A percentile compares a stretch with the other conserved stretches of the same genome.
Conservation (phyloP, 2,113 vertebrate genomes). For the Stigmatopora nigra region DNA sequence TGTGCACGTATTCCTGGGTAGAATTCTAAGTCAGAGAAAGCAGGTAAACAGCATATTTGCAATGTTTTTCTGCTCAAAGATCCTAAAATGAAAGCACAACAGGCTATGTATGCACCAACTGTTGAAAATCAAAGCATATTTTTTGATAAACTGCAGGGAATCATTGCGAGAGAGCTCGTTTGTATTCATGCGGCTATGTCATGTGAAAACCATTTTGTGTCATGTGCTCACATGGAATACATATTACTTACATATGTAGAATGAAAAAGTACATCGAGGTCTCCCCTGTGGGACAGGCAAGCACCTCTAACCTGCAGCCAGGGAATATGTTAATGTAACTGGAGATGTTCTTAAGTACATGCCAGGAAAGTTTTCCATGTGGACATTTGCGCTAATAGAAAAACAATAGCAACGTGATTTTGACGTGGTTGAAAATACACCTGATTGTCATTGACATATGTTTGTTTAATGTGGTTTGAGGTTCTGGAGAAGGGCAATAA, state of each 20-base stretch:
- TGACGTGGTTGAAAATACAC: slow-evolving; percentile 24
- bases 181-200: slow-evolving; percentile 50
- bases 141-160: slow-evolving; percentile 39
- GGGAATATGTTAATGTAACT: slow-evolving; percentile 65
- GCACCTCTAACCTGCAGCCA: slow-evolving; percentile 54
- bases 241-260: slow-evolving; percentile 70
- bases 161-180: slow-evolving; percentile 41
- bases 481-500: slow-evolving; percentile 2
- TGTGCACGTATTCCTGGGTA: slow-evolving; percentile 16
- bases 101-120: slow-evolving; percentile 16
- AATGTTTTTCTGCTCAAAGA: slow-evolving; percentile 14
- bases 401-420: slow-evolving; percentile 29
- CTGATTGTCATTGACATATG: slow-evolving; percentile 16
- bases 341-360: slow-evolving; percentile 64
- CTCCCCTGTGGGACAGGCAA: slow-evolving; percentile 53
- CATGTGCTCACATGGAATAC: slow-evolving; percentile 65
- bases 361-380: slow-evolving; percentile 56
- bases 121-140: slow-evolving; percentile 34
- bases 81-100: slow-evolving; percentile 16
- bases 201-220: slow-evolving; percentile 65
- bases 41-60: slow-evolving; percentile 32
- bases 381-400: slow-evolving; percentile 45
- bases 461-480: background rate
- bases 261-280: slow-evolving; percentile 62
- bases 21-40: slow-evolving; percentile 35